Evolutionary conservation across 2,888 invertebrate genomes (phyloP), one percentile per base, ranked within the genome.

Genomic region (Phlogophora meticulosa): DNA sequence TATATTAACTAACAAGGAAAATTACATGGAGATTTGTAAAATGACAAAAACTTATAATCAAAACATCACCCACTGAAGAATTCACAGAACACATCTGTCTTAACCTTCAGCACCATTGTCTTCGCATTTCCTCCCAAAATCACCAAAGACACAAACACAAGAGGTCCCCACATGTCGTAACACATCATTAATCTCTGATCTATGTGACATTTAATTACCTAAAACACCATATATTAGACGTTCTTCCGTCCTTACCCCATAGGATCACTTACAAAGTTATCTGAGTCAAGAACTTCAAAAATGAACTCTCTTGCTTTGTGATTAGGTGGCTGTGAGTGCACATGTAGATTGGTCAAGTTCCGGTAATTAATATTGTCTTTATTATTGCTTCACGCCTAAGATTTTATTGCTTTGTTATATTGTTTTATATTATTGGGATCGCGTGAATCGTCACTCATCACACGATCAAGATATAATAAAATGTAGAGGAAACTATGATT

Each of bases 161-260:
- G 81, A 81, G 76, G 81, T 87, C 87, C 82, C 84, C 81, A 86
- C 89, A 89, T 81, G 82, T 90, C 93, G 94, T 92, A 93, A 94
- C 94, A 94, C 93, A 92, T 94, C 94, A 95, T 95, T 95, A 95
- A 95, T 95, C 93, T 93, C 92, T 93, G 94, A 95, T 95, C 91
- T 94, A 95, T 95, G 94, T 93, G 94, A 95, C 94, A 94, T 95
- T 95, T 94, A 95, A 95, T 95, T 95, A 95, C 95, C 94, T 94
- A 94, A 94, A 94, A 94, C 94, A 94, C 94, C 94, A 94, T 95
- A 95, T 94, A 95, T 94, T 93, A 91, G 87, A 87, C 89, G 90
- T 93, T 94, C 94, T 94, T 95, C 94, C 95, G 92, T 90, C 89
- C 88, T 85, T 83, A 84, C 89, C 90, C 88, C 87, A 87, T 85